Evolutionary conservation across 2,888 invertebrate species (phyloP).

Genomic region (Drosophila buzzatii): DNA sequence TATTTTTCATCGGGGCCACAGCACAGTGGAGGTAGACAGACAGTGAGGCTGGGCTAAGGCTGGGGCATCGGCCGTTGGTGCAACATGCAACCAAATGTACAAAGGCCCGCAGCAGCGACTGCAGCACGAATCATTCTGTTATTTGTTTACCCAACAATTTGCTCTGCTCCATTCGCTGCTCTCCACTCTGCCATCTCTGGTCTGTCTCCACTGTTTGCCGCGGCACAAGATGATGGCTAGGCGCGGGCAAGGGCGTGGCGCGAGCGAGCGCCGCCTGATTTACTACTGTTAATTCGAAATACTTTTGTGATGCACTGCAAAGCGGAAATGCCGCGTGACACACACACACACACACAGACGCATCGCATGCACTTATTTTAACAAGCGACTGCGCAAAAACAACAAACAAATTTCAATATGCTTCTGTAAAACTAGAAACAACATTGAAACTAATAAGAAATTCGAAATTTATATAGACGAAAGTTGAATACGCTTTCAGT

Average conservation of each 20-base stretch:
- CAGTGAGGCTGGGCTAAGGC: not conserved
- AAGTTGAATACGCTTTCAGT: not conserved
- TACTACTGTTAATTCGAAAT: slow-evolving; percentile 67
- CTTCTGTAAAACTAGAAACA: slow-evolving; percentile 8
- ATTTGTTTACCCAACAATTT: slow-evolving; percentile 74
- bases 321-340: slow-evolving; percentile 68
- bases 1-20: slow-evolving; percentile 49
- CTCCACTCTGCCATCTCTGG: not conserved
- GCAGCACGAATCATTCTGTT: slow-evolving; percentile 68
- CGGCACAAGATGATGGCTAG: not conserved
- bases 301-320: slow-evolving; percentile 67
- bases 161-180: slow-evolving; percentile 24
- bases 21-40: not conserved
- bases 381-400: slow-evolving; percentile 46
- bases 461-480: not conserved
- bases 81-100: slow-evolving; percentile 48
- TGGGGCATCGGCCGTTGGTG: slow-evolving; percentile 16
- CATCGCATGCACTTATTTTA: slow-evolving; percentile 36
- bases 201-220: slow-evolving; percentile 11
- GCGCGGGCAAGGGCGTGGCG: slow-evolving; percentile 18
- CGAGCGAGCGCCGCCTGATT: slow-evolving; percentile 53
- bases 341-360: slow-evolving; percentile 34
- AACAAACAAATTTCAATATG: slow-evolving; percentile 47
- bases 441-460: slow-evolving; percentile 12
- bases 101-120: slow-evolving; percentile 41